Conservation (phyloP, 2,113 vertebrate species). For the Seriola quinqueradiata region DNA sequence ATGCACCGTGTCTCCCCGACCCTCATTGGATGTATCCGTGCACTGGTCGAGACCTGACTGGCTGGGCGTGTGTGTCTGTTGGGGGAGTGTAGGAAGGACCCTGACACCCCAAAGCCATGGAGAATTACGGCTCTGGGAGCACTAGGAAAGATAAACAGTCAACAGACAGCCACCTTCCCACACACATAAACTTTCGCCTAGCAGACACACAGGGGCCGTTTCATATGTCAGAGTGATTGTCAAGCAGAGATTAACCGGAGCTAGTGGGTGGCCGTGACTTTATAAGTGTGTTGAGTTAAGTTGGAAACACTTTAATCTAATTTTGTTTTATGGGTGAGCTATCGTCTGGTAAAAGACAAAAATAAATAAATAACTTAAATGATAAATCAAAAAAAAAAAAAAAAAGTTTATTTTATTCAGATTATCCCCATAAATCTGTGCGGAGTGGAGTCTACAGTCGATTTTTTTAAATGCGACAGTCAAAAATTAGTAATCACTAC, state of each 20-base stretch:
- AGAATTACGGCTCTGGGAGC: slow-evolving; percentile 68
- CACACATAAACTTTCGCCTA: slow-evolving; percentile 65
- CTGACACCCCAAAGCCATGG: slow-evolving; percentile 28
- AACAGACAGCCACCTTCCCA: slow-evolving; percentile 62
- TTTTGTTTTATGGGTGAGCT: slow-evolving; percentile 19
- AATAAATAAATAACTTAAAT: neutral
- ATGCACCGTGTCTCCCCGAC: slow-evolving; percentile 21
- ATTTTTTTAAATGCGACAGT: neutral
- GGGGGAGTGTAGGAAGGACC: slow-evolving; percentile 29
- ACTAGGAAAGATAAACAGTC: slow-evolving; percentile 46
- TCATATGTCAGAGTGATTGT: slow-evolving; percentile 60
- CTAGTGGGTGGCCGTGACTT: slow-evolving; percentile 55
- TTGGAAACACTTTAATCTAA: slow-evolving; percentile 42
- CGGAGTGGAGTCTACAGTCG: neutral
- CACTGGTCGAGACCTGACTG: slow-evolving; percentile 19
- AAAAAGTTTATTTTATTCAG: too few relatives aligned
- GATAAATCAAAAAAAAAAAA: slow-evolving; percentile 5
- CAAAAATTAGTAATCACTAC: neutral
- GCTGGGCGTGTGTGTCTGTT: slow-evolving; percentile 4
- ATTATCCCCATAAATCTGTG: neutral
- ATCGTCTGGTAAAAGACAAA: neutral
- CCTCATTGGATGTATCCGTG: slow-evolving; percentile 8
- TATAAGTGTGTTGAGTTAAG: slow-evolving; percentile 47
- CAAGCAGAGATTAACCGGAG: slow-evolving; percentile 51
- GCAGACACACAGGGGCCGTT: slow-evolving; percentile 55